Base-by-base conservation (phyloP, 2,888 invertebrate genomes). In the Actias luna region DNA sequence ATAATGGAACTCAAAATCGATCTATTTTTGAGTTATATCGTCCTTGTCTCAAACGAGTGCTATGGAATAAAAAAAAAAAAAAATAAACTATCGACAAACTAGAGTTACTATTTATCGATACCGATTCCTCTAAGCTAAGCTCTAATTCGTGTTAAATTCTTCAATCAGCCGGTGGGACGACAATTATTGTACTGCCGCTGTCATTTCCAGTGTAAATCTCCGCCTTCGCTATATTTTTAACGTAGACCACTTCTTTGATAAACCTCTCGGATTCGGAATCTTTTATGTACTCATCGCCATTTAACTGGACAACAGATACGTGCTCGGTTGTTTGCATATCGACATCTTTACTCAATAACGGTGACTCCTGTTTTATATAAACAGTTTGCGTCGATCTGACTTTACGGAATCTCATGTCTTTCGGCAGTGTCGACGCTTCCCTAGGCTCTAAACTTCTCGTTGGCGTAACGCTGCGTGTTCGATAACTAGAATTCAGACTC, bases 91-190 rank as follows among this genome's bases (percentile, higher is more conserved):
- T 39, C 39, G n/a, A 33, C 33, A 33, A n/a, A 33, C 33, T 7
- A 58, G 22, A 39, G 36, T 2, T 39, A 18, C 4, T 36, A 16
- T 42, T 27, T 18, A 59, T 59, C 59, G 59, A 59, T 42, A 36
- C 10, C 42, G 42, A 59, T 59, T 35, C 29, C 14, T 27, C 36
- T 36, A 39, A 10, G 1, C 14, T 39, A 25, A 59, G 14, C 8
- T 22, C 33, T 59, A 35, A 50, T 25, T 22, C 36, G 27, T 18
- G 25, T 33, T 25, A 59, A 22, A 7, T 16, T 8, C 16, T 25
- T 92, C 92, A 92, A 78, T 92, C 92, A 0, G 91, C 89, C 3
- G 92, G 91, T 5, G 91, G 92, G 5, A 92, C 84, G 0, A 89
- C 79, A 5, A 92, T 92, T 1, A 92, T 92, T 0, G 92, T 92